Evolutionary conservation across 2,888 invertebrate genomes (phyloP).

Genomic region (Oxycera nigricornis): DNA sequence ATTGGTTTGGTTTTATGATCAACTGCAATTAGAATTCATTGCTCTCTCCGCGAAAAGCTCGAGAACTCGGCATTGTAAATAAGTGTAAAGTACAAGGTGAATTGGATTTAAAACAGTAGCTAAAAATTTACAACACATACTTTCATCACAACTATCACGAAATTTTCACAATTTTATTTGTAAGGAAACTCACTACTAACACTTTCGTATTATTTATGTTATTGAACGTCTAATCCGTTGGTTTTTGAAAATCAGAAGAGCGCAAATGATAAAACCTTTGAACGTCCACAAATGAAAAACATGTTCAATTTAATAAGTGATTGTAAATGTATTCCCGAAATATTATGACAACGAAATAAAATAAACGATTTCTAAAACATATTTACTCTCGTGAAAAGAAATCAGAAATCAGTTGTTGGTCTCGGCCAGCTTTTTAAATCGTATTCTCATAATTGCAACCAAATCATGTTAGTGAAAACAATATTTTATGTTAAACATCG

Average conservation of each 20-base stretch:
- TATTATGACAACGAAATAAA: background rate
- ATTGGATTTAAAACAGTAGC: background rate
- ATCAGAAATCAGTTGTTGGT: too few species aligned
- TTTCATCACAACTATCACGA: background rate
- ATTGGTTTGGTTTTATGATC: too few species aligned
- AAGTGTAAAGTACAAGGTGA: too few species aligned
- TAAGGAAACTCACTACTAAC: conserved; percentile 34
- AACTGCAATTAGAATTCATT: too few species aligned
- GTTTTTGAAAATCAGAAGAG: conserved; percentile 8
- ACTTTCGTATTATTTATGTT: conserved; percentile 22
- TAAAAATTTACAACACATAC: background rate
- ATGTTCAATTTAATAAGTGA: too few species aligned
- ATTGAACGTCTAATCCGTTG: background rate
- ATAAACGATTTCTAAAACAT: background rate
- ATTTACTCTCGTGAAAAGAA: conserved; percentile 34
- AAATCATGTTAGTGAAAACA: too few species aligned
- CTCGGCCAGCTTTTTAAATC: too few species aligned
- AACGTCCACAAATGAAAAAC: too few species aligned
- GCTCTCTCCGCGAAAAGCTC: too few species aligned
- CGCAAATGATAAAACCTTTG: conserved; percentile 37
- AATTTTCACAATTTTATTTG: conserved; percentile 29
- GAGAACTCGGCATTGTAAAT: too few species aligned
- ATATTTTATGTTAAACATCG: conserved; percentile 45
- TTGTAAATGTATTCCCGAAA: too few species aligned
- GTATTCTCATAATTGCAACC: too few species aligned